phyloP scores from a whole-genome alignment of 2,888 invertebrate genomes.

The Pediacus dermestoides region DNA sequence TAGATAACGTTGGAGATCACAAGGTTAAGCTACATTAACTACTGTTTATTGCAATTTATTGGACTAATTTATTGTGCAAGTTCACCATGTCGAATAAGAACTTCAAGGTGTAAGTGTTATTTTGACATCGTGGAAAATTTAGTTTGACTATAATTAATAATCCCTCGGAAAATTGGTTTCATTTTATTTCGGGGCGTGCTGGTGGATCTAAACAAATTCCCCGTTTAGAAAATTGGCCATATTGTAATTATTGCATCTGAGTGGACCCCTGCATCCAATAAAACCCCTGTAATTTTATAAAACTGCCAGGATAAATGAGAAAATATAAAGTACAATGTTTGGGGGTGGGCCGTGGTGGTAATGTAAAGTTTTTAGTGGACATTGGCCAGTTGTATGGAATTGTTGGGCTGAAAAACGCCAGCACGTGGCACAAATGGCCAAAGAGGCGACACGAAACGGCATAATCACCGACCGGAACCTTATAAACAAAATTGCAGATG shows the following conservation, averaged over 20 bases:
- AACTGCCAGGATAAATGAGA: constrained; percentile 7
- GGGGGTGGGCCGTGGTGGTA: constrained; percentile 2
- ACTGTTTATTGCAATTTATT: constrained; percentile 47
- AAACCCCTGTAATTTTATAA: constrained; percentile 6
- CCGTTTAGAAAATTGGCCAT: constrained; percentile 5
- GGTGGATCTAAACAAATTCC: too few relatives aligned
- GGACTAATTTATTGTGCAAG: constrained; percentile 37
- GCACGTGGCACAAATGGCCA: constrained; percentile 32
- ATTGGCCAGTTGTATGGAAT: constrained; percentile 22
- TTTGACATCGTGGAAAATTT: too few relatives aligned
- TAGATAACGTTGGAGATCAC: constrained; percentile 46
- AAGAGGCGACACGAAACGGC: constrained; percentile 17
- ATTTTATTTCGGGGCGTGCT: too few relatives aligned
- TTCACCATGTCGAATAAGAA: constrained; percentile 21
- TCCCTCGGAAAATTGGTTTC: too few relatives aligned
- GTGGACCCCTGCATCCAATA: constrained; percentile 2
- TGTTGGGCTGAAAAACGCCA: constrained; percentile 23
- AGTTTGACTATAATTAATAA: too few relatives aligned
- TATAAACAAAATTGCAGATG: constrained; percentile 48
- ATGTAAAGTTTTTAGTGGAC: constrained; percentile 31
- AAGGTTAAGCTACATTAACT: constrained; percentile 52
- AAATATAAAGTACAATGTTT: constrained; percentile 6
- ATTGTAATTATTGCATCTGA: constrained; percentile 4
- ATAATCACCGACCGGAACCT: constrained; percentile 33
- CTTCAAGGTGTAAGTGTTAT: too few relatives aligned